Conservation (phyloP, 1,140 invertebrate genomes). For the Formica selysi region DNA sequence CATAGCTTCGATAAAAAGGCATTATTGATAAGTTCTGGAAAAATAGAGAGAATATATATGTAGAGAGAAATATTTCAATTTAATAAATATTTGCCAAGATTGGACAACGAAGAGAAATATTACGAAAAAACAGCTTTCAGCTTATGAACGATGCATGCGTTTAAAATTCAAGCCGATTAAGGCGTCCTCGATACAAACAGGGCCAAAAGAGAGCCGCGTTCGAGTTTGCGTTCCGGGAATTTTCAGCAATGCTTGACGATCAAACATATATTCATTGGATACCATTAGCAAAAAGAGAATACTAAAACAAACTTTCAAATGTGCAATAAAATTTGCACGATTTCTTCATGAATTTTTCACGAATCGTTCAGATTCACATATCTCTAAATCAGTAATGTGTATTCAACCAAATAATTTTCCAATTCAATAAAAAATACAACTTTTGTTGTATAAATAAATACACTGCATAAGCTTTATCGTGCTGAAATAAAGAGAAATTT, state of each 20-base stretch:
- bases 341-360: background rate
- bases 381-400: background rate
- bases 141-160: conserved; percentile 18
- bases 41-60: background rate
- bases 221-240: background rate
- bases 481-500: background rate
- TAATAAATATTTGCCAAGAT: conserved; percentile 25
- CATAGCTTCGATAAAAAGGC: background rate
- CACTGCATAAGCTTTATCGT: background rate
- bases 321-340: background rate
- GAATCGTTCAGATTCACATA: background rate
- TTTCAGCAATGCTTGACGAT: conserved; percentile 21
- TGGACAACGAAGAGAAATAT: background rate
- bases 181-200: background rate
- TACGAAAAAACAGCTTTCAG: background rate
- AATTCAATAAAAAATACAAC: background rate
- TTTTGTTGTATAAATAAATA: background rate
- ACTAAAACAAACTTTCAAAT: background rate
- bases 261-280: conserved; percentile 35
- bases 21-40: background rate
- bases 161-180: conserved; percentile 27
- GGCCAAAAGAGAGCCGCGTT: background rate
- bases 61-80: background rate
- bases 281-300: conserved; percentile 34
- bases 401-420: background rate